These are phyloP conservation scores for Smutsia temminckii DNA, from an alignment of 2,797 vertebrate species.

Conservation along the genomic window DNA sequence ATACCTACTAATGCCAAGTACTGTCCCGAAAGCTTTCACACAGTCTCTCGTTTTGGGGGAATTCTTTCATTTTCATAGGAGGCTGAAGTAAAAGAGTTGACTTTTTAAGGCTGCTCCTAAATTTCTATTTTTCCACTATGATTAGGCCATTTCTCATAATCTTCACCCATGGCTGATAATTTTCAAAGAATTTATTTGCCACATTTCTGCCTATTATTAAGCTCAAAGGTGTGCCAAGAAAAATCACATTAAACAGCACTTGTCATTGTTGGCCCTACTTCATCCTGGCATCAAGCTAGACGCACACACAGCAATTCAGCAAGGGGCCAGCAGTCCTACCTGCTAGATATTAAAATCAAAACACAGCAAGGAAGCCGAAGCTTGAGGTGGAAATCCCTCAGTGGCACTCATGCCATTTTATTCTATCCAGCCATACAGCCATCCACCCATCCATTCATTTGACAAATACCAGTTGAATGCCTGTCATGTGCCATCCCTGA, in stretches of 20 bases:
- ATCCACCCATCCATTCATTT: background rate
- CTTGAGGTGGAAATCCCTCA: background rate
- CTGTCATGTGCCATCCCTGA: background rate
- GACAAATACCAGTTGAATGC: background rate
- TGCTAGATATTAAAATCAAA: background rate
- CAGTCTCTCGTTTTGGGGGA: background rate
- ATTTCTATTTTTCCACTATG: background rate
- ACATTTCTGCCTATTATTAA: constrained; percentile 48
- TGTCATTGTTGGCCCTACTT: background rate
- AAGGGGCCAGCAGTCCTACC: background rate
- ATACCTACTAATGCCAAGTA: background rate
- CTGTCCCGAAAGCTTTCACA: background rate
- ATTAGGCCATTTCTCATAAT: constrained; percentile 27
- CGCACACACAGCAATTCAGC: background rate
- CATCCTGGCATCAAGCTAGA: constrained; percentile 16
- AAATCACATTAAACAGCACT: constrained; percentile 34
- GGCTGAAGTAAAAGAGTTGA: background rate
- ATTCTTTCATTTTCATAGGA: background rate
- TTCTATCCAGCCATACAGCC: background rate
- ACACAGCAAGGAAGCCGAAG: background rate
- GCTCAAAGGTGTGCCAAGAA: constrained; percentile 5
- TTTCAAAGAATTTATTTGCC: constrained; percentile 41
- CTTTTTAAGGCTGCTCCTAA: background rate
- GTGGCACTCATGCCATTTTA: background rate
- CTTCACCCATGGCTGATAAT: background rate